These are phyloP conservation scores for Montipora capitata DNA, from an alignment of 92 coral and sea anemone genomes.

Conservation along the genomic window DNA sequence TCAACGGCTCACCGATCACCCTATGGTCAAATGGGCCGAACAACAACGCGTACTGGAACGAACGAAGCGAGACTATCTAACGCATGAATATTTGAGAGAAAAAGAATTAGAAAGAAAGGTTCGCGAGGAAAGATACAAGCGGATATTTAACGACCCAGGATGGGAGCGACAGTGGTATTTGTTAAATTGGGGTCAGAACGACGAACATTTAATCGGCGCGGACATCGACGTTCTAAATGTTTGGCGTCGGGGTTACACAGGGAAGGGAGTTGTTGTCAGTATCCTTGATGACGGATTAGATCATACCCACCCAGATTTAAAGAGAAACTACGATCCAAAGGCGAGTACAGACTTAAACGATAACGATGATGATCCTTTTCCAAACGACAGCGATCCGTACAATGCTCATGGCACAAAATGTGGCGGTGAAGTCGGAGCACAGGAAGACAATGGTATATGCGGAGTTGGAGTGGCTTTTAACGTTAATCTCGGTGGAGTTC, in stretches of 20 bases:
- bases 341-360: constrained; percentile 93
- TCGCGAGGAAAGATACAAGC: constrained; percentile 69
- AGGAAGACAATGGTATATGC: constrained; percentile 91
- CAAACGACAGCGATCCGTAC: constrained; percentile 91
- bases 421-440: constrained; percentile 96
- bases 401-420: constrained; percentile 99
- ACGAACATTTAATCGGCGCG: constrained; percentile 62
- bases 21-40: constrained; percentile 89
- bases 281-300: constrained; percentile 97
- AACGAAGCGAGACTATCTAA: constrained; percentile 77
- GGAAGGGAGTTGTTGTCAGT: constrained; percentile 91
- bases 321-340: constrained; percentile 89
- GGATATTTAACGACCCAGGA: constrained; percentile 85
- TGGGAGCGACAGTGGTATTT: constrained; percentile 88
- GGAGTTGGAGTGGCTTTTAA: constrained; percentile 96
- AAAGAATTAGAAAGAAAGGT: constrained; percentile 40
- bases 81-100: constrained; percentile 18
- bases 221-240: constrained; percentile 91
- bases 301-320: constrained; percentile 94
- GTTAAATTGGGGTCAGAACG: constrained; percentile 83
- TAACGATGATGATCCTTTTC: constrained; percentile 84
- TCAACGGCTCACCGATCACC: constrained; percentile 84
- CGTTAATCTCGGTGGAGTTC: constrained; percentile 92
- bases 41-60: constrained; percentile 82
- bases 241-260: constrained; percentile 88